These are phyloP conservation scores for Aricia artaxerxes DNA, from an alignment of 2,888 invertebrate genomes.

Conservation along the genomic window DNA sequence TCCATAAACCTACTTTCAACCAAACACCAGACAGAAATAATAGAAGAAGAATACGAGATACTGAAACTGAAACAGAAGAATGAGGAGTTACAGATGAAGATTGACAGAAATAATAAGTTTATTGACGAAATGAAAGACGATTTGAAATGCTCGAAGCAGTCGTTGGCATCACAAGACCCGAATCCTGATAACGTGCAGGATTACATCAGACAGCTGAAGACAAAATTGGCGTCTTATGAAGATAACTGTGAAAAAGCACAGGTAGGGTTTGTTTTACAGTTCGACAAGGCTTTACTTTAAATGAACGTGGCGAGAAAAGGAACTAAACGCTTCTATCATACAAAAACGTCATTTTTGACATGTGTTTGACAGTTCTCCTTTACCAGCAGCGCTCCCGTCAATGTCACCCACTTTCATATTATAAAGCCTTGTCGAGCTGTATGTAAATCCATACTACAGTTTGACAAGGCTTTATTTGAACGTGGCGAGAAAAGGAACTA, in stretches of 20 bases:
- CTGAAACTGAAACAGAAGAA: constrained; percentile 65
- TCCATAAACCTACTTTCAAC: constrained; percentile 56
- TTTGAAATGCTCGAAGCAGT: constrained; percentile 55
- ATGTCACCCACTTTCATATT: too few relatives aligned
- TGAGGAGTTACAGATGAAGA: constrained; percentile 57
- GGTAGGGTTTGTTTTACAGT: constrained; percentile 48
- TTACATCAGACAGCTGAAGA: constrained; percentile 61
- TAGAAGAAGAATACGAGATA: constrained; percentile 64
- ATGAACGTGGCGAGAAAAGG: too few relatives aligned
- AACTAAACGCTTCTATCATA: too few relatives aligned
- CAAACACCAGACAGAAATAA: constrained; percentile 49
- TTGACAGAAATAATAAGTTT: constrained; percentile 62
- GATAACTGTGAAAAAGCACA: constrained; percentile 63
- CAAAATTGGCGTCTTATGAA: constrained; percentile 66
- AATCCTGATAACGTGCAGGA: constrained; percentile 65
- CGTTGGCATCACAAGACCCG: constrained; percentile 52
- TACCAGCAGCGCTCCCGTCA: too few relatives aligned
- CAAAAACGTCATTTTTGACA: too few relatives aligned
- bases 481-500: too few relatives aligned
- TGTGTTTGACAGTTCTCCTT: too few relatives aligned
- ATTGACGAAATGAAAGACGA: constrained; percentile 57
- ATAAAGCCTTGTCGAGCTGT: too few relatives aligned
- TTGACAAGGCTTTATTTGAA: too few relatives aligned
- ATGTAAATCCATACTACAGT: too few relatives aligned
- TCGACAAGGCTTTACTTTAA: too few relatives aligned